phyloP scores from a whole-genome alignment of 2,888 invertebrate species.

The Lamellibrachia satsuma region DNA sequence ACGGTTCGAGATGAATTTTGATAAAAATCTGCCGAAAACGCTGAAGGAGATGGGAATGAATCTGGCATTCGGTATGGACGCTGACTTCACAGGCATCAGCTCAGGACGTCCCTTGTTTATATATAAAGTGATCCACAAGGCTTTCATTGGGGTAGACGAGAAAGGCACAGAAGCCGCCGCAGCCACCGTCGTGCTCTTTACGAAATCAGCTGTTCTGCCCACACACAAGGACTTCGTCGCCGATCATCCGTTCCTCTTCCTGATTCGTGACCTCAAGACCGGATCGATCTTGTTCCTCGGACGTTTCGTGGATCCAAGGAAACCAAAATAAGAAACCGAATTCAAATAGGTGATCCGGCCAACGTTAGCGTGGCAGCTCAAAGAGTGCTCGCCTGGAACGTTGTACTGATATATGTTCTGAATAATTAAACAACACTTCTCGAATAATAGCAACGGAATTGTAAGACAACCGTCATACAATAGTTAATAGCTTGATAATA shows the following conservation, averaged over 20 bases:
- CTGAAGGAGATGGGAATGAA: conserved; percentile 52
- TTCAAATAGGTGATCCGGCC: no score
- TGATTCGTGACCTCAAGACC: conserved; percentile 37
- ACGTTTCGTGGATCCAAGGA: conserved; percentile 27
- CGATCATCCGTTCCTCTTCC: conserved; percentile 43
- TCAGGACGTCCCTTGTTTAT: conserved; percentile 43
- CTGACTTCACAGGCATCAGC: conserved; percentile 55
- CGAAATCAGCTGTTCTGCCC: no score
- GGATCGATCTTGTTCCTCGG: conserved; percentile 42
- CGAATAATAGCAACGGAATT: no score
- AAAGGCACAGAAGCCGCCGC: conserved; percentile 62
- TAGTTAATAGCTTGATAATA: no score
- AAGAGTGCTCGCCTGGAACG: no score
- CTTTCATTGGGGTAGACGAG: conserved; percentile 61
- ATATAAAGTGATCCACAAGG: conserved; percentile 52
- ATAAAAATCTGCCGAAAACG: conserved; percentile 43
- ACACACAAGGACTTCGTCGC: conserved; percentile 27
- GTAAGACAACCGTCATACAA: no score
- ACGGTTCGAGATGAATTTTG: conserved; percentile 50
- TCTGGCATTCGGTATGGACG: conserved; percentile 44
- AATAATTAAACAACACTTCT: no score
- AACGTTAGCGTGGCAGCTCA: no score
- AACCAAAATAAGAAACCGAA: no score
- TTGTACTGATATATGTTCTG: no score
- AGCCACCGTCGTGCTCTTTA: conserved; percentile 43